Conservation (phyloP, 2,888 invertebrate species). For the Prosopocoilus inquinatus region DNA sequence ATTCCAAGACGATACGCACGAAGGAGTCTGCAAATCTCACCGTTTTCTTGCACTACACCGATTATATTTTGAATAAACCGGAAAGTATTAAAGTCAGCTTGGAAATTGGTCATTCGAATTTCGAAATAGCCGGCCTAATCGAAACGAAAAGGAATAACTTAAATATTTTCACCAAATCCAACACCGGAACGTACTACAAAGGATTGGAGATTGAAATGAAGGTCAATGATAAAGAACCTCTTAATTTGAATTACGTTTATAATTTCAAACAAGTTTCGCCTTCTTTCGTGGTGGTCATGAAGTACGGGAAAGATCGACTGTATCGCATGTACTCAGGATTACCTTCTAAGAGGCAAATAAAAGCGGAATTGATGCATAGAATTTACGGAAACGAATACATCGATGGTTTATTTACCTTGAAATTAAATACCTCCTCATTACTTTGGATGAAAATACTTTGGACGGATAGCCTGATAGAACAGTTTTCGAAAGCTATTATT, state of each 20-base stretch:
- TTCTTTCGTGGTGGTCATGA: conserved; percentile 25
- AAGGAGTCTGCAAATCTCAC: conserved; percentile 24
- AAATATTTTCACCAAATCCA: conserved; percentile 22
- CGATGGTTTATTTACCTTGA: conserved; percentile 27
- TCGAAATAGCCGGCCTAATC: conserved; percentile 26
- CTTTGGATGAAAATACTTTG: conserved; percentile 30
- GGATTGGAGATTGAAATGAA: conserved; percentile 22
- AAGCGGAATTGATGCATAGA: conserved; percentile 24
- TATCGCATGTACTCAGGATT: conserved; percentile 29
- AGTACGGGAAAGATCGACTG: conserved; percentile 26
- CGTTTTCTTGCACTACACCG: conserved; percentile 23
- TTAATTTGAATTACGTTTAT: conserved; percentile 26
- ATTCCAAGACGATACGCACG: conserved; percentile 22
- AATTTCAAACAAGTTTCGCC: conserved; percentile 27
- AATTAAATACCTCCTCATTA: conserved; percentile 30
- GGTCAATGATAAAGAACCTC: conserved; percentile 31
- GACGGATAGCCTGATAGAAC: conserved; percentile 21
- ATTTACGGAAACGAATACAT: conserved; percentile 24
- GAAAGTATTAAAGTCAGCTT: conserved; percentile 28
- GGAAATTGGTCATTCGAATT: conserved; percentile 26
- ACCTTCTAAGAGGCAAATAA: conserved; percentile 30
- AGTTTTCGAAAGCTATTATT: conserved; percentile 27
- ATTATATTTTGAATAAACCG: conserved; percentile 21
- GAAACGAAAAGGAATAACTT: conserved; percentile 26
- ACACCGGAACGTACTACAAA: conserved; percentile 19